Percentiles rank a stretch among this genome's conserved stretches.
These are phyloP conservation scores for Melipona bicolor DNA, from an alignment of 2,888 invertebrate genomes.

Conservation along the genomic window DNA sequence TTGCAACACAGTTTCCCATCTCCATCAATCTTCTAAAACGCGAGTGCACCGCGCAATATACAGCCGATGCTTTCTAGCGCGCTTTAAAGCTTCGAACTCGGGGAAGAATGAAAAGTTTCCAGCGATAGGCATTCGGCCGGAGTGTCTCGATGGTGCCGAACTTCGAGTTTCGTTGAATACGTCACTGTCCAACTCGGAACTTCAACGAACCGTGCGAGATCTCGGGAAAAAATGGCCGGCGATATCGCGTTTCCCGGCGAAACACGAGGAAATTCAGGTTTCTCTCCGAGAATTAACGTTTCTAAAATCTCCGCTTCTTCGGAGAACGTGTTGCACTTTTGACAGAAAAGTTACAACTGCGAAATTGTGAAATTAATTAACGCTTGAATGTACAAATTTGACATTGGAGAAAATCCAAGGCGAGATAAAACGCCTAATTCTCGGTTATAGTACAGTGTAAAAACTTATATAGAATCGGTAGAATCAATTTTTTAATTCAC, in stretches of 20 bases:
- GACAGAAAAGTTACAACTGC: background rate
- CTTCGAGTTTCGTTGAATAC: constrained; percentile 58
- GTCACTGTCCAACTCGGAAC: constrained; percentile 62
- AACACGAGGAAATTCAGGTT: constrained; percentile 20
- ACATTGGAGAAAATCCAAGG: too few species aligned
- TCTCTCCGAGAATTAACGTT: background rate
- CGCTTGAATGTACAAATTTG: too few species aligned
- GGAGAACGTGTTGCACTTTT: background rate
- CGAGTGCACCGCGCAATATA: constrained; percentile 44
- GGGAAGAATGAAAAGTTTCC: constrained; percentile 52
- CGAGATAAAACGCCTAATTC: too few species aligned
- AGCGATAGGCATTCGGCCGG: constrained; percentile 48
- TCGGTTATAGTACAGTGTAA: too few species aligned
- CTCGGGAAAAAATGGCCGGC: constrained; percentile 15
- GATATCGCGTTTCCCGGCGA: background rate
- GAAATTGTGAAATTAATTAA: background rate
- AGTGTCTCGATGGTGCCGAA: constrained; percentile 43
- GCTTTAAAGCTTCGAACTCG: constrained; percentile 54
- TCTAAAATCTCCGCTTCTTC: background rate
- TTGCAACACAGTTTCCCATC: constrained; percentile 20
- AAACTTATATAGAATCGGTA: background rate
- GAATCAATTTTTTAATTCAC: constrained; percentile 76
- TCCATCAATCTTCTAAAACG: constrained; percentile 53
- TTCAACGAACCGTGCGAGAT: constrained; percentile 56
- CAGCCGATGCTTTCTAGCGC: constrained; percentile 33